phyloP scores from a whole-genome alignment of 2,888 invertebrate species.

The Patella ulyssiponensis region DNA sequence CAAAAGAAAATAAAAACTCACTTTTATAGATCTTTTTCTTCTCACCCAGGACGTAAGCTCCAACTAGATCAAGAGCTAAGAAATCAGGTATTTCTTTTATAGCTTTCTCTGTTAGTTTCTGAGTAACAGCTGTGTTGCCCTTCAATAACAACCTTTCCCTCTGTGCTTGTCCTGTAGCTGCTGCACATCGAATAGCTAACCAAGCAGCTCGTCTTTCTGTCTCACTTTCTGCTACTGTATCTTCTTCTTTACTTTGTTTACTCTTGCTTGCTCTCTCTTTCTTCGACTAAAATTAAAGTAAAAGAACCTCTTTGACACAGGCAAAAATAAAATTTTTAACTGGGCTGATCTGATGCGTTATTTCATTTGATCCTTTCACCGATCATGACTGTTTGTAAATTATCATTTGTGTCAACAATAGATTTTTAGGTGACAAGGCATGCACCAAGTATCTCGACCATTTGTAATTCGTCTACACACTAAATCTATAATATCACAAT shows the following conservation, averaged over 20 bases:
- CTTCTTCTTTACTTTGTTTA: conserved; percentile 40
- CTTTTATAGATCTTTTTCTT: conserved; percentile 69
- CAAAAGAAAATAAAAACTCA: conserved; percentile 42
- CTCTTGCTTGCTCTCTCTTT: conserved; percentile 40
- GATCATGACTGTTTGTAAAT: too few species aligned
- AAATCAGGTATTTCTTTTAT: conserved; percentile 65
- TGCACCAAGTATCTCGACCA: too few species aligned
- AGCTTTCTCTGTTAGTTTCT: conserved; percentile 50
- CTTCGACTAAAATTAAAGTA: conserved; percentile 39
- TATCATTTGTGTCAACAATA: too few species aligned
- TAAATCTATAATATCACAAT: too few species aligned
- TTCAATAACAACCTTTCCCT: conserved; percentile 55
- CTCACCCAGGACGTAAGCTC: conserved; percentile 68
- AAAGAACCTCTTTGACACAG: too few species aligned
- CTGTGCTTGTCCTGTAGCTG: conserved; percentile 62
- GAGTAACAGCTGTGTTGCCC: conserved; percentile 60
- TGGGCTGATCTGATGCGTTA: too few species aligned
- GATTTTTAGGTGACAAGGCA: too few species aligned
- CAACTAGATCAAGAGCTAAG: conserved; percentile 65
- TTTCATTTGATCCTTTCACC: too few species aligned
- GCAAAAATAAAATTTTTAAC: too few species aligned
- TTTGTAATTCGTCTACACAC: too few species aligned
- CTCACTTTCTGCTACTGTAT: conserved; percentile 51
- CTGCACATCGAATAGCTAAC: conserved; percentile 67
- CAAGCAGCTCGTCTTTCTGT: conserved; percentile 63